Percentiles rank a stretch among this genome's conserved stretches.
Conservation (phyloP, 2,888 invertebrate genomes). For the Dysmachus trigonus region DNA sequence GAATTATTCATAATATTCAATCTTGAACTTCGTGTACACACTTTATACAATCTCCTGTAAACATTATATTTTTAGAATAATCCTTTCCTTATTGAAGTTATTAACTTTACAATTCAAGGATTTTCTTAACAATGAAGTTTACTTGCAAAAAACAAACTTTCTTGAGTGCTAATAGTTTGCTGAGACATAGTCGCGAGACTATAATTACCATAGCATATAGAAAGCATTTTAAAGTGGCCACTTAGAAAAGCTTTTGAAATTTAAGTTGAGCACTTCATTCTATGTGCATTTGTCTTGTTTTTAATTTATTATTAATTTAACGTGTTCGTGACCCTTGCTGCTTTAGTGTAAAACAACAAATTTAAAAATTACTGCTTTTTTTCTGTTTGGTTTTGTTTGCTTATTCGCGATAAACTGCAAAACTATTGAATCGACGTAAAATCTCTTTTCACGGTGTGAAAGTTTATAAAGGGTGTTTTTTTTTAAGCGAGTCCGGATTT, state of each 20-base stretch:
- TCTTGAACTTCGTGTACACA: neutral
- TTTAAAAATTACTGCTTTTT: neutral
- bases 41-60: neutral
- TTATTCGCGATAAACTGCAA: no score
- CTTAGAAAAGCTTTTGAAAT: neutral
- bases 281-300: neutral
- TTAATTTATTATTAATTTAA: neutral
- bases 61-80: neutral
- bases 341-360: neutral
- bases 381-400: no score
- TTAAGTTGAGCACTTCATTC: neutral
- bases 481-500: no score
- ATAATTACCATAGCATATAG: neutral
- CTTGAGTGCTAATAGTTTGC: neutral
- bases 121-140: neutral
- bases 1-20: neutral
- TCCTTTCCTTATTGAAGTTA: neutral
- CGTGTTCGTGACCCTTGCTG: neutral
- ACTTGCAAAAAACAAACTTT: neutral
- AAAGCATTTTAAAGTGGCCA: neutral
- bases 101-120: neutral
- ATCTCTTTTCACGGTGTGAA: no score
- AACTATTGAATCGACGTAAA: no score
- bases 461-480: no score
- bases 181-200: neutral